Conservation (phyloP, 2,888 invertebrate genomes). For the Hydropsyche betteni region DNA sequence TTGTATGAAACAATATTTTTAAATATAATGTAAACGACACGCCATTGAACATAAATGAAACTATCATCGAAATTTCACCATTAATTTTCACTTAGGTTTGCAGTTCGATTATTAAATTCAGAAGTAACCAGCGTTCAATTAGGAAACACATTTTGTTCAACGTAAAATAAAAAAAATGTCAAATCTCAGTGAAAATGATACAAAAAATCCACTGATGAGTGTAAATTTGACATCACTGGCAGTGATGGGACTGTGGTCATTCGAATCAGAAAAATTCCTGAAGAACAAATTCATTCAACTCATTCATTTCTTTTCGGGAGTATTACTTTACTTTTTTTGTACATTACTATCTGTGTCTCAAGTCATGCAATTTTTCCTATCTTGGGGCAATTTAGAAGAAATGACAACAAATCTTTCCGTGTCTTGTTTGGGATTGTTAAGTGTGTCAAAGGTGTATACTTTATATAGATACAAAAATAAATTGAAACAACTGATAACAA, state of each 20-base stretch:
- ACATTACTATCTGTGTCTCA: conserved; percentile 45
- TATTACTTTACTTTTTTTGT: conserved; percentile 35
- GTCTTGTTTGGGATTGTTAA: conserved; percentile 43
- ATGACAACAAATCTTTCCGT: conserved; percentile 49
- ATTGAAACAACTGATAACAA: conserved; percentile 30
- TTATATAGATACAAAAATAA: conserved; percentile 40
- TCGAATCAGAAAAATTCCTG: conserved; percentile 40
- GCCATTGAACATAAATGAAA: too few species aligned
- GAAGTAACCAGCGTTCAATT: too few species aligned
- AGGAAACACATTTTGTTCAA: too few species aligned
- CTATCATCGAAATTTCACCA: too few species aligned
- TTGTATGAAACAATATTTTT: too few species aligned
- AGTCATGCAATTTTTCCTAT: conserved; percentile 42
- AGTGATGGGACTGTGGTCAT: conserved; percentile 45
- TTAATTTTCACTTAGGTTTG: too few species aligned
- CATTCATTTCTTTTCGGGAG: conserved; percentile 36
- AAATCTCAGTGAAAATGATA: neutral
- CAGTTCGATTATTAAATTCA: too few species aligned
- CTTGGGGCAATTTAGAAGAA: conserved; percentile 47
- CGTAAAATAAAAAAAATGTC: too few species aligned
- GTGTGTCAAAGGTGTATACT: conserved; percentile 43
- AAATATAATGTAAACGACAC: too few species aligned
- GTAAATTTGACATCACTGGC: conserved; percentile 45
- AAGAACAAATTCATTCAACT: conserved; percentile 28
- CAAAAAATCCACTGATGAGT: conserved; percentile 34